Percentiles rank a stretch among this genome's conserved stretches.
phyloP scores from a whole-genome alignment of 2,113 vertebrate genomes.

The Cynopterus brachyotis region DNA sequence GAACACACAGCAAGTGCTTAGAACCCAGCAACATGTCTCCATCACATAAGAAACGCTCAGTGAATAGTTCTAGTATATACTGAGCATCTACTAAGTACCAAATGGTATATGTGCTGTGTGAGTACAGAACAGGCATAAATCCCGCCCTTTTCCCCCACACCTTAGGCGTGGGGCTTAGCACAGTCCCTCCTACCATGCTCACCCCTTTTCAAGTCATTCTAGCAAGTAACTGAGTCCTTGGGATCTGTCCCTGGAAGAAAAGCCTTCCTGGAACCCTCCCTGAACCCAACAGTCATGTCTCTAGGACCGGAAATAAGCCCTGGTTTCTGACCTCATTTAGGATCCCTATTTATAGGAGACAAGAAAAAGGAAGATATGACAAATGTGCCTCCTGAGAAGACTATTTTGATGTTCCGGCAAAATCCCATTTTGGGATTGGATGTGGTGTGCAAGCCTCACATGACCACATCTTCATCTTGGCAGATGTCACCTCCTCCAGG shows the following conservation, averaged over 20 bases:
- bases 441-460: background rate
- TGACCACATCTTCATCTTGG: background rate
- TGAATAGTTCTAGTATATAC: background rate
- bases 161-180: background rate
- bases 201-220: background rate
- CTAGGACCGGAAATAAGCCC: background rate
- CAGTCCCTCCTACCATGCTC: too few relatives aligned
- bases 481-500: background rate
- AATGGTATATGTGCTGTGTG: rapidly evolving
- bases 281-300: background rate
- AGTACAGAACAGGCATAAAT: background rate
- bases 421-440: background rate
- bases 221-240: background rate
- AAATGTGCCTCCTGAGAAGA: background rate
- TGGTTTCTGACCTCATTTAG: background rate
- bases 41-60: background rate
- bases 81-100: background rate
- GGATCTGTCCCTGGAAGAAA: background rate
- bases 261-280: background rate
- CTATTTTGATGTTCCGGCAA: background rate
- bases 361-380: background rate
- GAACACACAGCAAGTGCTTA: background rate
- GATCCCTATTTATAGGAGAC: background rate
- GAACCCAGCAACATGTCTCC: background rate
- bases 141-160: background rate